Conservation (phyloP, 2,888 invertebrate species). For the Ischnura elegans region DNA sequence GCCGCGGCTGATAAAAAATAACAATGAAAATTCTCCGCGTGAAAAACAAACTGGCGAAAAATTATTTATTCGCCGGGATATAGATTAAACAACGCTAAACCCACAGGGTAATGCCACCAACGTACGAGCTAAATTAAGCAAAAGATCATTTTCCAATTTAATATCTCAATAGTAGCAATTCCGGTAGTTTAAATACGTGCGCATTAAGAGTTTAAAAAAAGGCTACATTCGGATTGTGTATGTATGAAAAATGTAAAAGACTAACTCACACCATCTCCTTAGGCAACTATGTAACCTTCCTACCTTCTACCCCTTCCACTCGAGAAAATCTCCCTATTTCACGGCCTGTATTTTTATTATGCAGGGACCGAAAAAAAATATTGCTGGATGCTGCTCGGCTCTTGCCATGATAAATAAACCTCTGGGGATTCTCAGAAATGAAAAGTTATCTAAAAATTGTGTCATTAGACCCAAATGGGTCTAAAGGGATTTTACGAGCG, state of each 20-base stretch:
- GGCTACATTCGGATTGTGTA: not conserved
- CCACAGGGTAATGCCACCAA: not conserved
- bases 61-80: not conserved
- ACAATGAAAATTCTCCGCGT: not conserved
- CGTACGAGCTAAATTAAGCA: not conserved
- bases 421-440: constrained; percentile 6
- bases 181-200: not conserved
- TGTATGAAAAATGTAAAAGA: not conserved
- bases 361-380: not conserved
- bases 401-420: constrained; percentile 18
- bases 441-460: constrained; percentile 38
- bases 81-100: not conserved
- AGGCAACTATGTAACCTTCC: not conserved
- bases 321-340: not conserved
- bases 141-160: not conserved
- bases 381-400: not conserved
- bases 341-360: constrained; percentile 5
- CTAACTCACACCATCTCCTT: not conserved
- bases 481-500: constrained; percentile 14
- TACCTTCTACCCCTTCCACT: not conserved
- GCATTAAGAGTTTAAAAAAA: not conserved
- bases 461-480: constrained; percentile 35
- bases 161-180: constrained; percentile 16
- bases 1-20: not conserved
- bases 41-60: not conserved